Conservation (phyloP, 2,888 invertebrate genomes). For the Erebia aethiops region DNA sequence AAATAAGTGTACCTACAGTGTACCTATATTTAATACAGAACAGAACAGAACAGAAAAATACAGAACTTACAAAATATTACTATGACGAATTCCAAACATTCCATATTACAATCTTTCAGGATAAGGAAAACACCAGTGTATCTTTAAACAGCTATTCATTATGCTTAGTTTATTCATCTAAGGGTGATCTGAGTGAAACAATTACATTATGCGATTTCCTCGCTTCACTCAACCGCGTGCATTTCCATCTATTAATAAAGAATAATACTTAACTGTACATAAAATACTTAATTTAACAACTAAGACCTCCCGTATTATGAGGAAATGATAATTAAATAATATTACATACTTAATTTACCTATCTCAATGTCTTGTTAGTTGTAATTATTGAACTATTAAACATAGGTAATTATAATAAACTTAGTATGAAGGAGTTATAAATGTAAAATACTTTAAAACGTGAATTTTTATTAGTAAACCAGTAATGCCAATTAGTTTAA, state of each 20-base stretch:
- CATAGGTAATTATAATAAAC: neutral
- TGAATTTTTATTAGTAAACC: neutral
- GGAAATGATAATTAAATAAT: neutral
- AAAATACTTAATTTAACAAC: neutral
- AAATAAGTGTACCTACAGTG: too few relatives aligned
- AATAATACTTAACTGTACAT: slow-evolving; percentile 5
- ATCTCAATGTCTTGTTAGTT: neutral
- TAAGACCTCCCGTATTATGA: slow-evolving; percentile 1
- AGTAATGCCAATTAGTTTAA: too few relatives aligned
- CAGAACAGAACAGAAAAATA: too few relatives aligned
- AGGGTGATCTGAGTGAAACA: too few relatives aligned
- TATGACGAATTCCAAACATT: too few relatives aligned
- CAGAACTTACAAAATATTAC: too few relatives aligned
- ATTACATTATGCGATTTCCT: neutral
- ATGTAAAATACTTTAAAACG: slow-evolving; percentile 11
- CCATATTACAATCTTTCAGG: too few relatives aligned
- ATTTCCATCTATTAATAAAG: slow-evolving; percentile 4
- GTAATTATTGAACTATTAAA: slow-evolving; percentile 1
- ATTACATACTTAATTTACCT: slow-evolving; percentile 9
- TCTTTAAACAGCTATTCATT: too few relatives aligned
- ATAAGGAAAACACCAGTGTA: too few relatives aligned
- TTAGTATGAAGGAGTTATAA: neutral
- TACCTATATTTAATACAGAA: too few relatives aligned
- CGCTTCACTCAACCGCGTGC: neutral
- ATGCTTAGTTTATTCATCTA: too few relatives aligned